Base-by-base conservation (phyloP, 2,797 vertebrate species). In the Microhierax caerulescens region DNA sequence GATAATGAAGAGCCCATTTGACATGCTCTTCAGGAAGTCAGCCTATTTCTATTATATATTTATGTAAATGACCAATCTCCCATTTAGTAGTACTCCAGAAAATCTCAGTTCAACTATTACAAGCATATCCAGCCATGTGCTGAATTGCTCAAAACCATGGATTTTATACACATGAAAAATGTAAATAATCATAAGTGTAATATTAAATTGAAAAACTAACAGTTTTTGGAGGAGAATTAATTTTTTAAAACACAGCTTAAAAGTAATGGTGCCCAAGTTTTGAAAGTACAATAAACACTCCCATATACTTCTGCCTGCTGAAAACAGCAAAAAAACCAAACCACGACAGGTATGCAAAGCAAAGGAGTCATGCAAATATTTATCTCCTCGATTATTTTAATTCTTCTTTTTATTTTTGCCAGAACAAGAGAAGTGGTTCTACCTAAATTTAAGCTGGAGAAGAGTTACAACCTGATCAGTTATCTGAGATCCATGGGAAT, bases 361-460 rank as follows among this genome's bases (percentile, higher is more conserved):
- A 83, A 82, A 74, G 21, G 25, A 87, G 28, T 73, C 4, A 2
- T 22, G 19, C 24, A 81, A 59, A 25, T 32, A 41, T 1, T 1
- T 23, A 54, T 25, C 16, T 74, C 45, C 34, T 53, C 20, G 82
- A 48, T 65, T 24, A 45, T n/a, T 78, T 47, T 87, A 28, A 11
- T 45, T 88, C 76, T 45, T 47, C 2, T 57, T 85, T 78, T 63
- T 56, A 23, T 69, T 95, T 54, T 76, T 41, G 67, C 50, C 84
- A 99, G 99, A 97, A 99, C 99, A 28, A 98, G 99, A 80, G 99
- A 99, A 96, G 98, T 99, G 41, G 97, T 99, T 91, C 85, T 99
- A 45, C 99, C 99, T 59, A 98, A 98, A 84, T 99, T 99, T 97
- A 99, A 99, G 95, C 97, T 99, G 97, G 99, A 99, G 94, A 99